Base-by-base conservation (phyloP, 2,797 vertebrate genomes). In the Yasuhikotakia modesta region DNA sequence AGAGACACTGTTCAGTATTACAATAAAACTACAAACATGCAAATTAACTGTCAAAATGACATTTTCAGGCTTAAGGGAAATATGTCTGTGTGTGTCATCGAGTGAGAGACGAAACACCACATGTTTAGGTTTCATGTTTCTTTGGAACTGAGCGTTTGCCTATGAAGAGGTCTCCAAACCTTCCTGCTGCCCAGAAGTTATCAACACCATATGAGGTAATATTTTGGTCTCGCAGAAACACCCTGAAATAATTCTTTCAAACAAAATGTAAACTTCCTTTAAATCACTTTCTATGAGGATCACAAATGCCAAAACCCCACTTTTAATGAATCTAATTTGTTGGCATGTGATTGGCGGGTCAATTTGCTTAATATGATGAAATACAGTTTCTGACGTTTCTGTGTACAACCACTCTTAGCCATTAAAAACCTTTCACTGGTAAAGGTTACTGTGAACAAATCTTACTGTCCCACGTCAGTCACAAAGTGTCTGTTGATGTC, bases 141-240 rank as follows among this genome's bases (percentile, higher is more conserved):
- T 61, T 63, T 22, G 5, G 57, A 39, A 45, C 21, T 24, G 27
- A 77, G 57, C 14, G 1, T 30, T 48, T 58, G 52, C 7, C 22
- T 22, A 68, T 58, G 57, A 16, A 58, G 17, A 52, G 19, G 61
- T 58, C 52, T 19, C 24, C 43, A 70, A 70, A 78, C 70, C 57
- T 27, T 78, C 63, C 21, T 11, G 16, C 30, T 63, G 66, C 58
- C 67, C 13, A 63, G 45, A 43, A 39, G 27, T 52, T 53, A 78
- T 78, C 67, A 39, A 78, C 46, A 70, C 76, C 67, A 78, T 64
- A 64, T 71, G 76, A 63, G 67, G 67, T 39, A 27, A 52, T 52
- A 52, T 16, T 61, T 16, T 61, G 55, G 13, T 61, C 0, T 32
- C 43, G 30, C n/a, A 30, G 45, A 69, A 5, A 35, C 27, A 30